phyloP scores from a whole-genome alignment of 2,113 vertebrate species.

The Eptesicus fuscus region DNA sequence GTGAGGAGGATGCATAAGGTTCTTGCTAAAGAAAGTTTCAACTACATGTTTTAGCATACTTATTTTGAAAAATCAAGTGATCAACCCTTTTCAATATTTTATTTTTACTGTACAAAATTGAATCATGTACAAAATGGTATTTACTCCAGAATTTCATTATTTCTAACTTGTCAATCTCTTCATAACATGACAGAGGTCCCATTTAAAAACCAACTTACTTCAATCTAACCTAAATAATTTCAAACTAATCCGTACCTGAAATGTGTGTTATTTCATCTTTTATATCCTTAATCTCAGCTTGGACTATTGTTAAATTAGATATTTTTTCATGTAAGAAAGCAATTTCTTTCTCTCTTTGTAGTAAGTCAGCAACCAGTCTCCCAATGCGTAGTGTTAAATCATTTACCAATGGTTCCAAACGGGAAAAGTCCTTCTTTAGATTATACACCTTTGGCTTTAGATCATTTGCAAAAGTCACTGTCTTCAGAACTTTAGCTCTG shows the following conservation, averaged over 20 bases:
- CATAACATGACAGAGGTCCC: background rate
- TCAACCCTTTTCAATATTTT: background rate
- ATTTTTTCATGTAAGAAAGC: slow-evolving; percentile 86
- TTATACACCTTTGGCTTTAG: slow-evolving; percentile 91
- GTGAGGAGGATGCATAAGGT: background rate
- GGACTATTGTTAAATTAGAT: slow-evolving; percentile 82
- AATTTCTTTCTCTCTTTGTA: slow-evolving; percentile 85
- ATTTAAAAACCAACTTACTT: background rate
- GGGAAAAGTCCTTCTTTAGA: slow-evolving; percentile 88
- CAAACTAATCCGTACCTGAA: slow-evolving; percentile 74
- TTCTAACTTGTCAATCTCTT: slow-evolving; percentile 18
- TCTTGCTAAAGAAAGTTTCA: background rate
- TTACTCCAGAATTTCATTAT: slow-evolving; percentile 37
- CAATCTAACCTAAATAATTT: background rate
- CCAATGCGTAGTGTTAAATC: slow-evolving; percentile 92
- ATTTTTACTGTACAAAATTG: slow-evolving; percentile 27
- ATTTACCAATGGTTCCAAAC: slow-evolving; percentile 86
- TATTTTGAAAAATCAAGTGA: slow-evolving; percentile 29
- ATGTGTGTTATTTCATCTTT: slow-evolving; percentile 82
- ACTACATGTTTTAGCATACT: background rate
- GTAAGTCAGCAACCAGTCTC: slow-evolving; percentile 87
- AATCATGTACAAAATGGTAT: slow-evolving; percentile 39
- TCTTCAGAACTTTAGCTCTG: slow-evolving; percentile 89
- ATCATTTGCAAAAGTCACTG: slow-evolving; percentile 90
- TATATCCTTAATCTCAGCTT: slow-evolving; percentile 78